These are phyloP conservation scores for Zaprionus nigranus DNA, from an alignment of 1,140 invertebrate species.

Conservation along the genomic window DNA sequence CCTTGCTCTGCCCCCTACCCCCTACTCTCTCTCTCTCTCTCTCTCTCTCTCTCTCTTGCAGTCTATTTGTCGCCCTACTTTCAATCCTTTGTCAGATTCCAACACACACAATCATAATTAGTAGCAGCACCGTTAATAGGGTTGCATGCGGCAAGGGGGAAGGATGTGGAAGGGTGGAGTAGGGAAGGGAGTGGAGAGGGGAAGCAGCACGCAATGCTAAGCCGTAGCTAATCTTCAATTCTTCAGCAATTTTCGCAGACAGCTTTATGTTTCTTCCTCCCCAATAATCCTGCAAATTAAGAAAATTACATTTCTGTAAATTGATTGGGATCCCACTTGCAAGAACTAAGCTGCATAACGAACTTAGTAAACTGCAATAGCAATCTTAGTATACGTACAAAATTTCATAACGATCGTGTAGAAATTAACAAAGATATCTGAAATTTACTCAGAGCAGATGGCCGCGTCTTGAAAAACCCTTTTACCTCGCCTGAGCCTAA, in stretches of 20 bases:
- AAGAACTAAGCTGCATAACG: not conserved
- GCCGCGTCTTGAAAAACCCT: not conserved
- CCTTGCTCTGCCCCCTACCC: not conserved
- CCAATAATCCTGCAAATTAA: not conserved
- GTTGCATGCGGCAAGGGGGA: not conserved
- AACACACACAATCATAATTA: slow-evolving; percentile 36
- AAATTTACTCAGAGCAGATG: not conserved
- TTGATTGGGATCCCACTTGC: not conserved
- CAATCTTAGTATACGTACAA: not conserved
- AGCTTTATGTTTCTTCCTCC: not conserved
- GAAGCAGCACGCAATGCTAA: slow-evolving; percentile 31
- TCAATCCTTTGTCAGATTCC: slow-evolving; percentile 11
- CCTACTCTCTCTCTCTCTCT: not conserved
- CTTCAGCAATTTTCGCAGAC: not conserved
- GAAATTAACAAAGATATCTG: not conserved
- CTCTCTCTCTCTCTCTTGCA: not conserved
- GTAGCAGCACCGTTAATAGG: slow-evolving; percentile 31
- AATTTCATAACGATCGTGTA: not conserved
- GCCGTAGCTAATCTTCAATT: not conserved
- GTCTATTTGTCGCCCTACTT: slow-evolving; percentile 22
- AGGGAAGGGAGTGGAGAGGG: not conserved
- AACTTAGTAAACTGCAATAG: not conserved
- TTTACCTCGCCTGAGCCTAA: not conserved
- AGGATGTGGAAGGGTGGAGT: not conserved
- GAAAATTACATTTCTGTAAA: slow-evolving; percentile 4